Evolutionary conservation across 2,888 invertebrate genomes (phyloP).

Genomic region (Rutpela maculata): DNA sequence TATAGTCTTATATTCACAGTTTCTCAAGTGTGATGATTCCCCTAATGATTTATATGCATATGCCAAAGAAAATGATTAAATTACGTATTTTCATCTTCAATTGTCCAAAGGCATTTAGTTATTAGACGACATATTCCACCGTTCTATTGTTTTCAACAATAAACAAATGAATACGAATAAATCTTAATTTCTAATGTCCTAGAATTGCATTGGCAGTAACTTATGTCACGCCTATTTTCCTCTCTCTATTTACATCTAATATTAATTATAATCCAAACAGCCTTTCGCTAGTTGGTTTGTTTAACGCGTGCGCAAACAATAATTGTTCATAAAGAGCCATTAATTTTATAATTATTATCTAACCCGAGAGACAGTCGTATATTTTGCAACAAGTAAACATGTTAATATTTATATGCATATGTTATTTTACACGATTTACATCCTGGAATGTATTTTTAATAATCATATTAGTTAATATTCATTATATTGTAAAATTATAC

Average conservation of each 20-base stretch:
- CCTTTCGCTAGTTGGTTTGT: slow-evolving; percentile 52
- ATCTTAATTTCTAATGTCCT: slow-evolving; percentile 47
- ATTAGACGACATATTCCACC: neutral
- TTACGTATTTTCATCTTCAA: neutral
- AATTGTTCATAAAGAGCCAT: slow-evolving; percentile 40
- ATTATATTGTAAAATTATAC: slow-evolving; percentile 4
- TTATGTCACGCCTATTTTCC: slow-evolving; percentile 58
- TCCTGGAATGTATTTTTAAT: slow-evolving; percentile 14
- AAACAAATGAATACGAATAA: slow-evolving; percentile 41
- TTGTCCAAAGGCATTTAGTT: neutral
- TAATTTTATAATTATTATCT: slow-evolving; percentile 36
- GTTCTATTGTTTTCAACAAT: slow-evolving; percentile 45
- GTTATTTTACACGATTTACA: slow-evolving; percentile 13
- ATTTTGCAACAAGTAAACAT: slow-evolving; percentile 32
- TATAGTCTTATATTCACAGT: no score
- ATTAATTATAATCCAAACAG: slow-evolving; percentile 42
- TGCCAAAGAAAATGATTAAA: no score
- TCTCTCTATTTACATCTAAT: slow-evolving; percentile 47
- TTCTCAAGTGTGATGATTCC: no score
- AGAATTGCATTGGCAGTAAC: slow-evolving; percentile 57
- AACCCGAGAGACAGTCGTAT: slow-evolving; percentile 21
- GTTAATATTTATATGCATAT: slow-evolving; percentile 7
- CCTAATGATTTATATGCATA: no score
- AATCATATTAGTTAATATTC: neutral
- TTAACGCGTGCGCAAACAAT: slow-evolving; percentile 47